These are phyloP conservation scores for Mesoligia furuncula DNA, from an alignment of 2,888 invertebrate species.

Conservation along the genomic window DNA sequence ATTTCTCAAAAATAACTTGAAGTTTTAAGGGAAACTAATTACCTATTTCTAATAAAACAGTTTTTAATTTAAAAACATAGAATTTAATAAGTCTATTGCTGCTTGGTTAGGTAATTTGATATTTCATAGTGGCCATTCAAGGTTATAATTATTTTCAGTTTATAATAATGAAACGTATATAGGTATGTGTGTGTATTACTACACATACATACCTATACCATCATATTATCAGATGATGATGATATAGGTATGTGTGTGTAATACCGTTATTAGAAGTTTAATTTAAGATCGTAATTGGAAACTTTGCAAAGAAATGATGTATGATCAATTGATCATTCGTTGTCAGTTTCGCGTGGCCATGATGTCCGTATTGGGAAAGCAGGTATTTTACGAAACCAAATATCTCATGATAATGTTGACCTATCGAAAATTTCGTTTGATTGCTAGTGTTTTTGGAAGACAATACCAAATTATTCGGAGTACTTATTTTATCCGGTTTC, in stretches of 20 bases:
- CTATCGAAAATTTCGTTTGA: neutral
- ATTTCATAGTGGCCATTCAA: neutral
- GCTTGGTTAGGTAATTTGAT: neutral
- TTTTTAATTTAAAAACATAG: neutral
- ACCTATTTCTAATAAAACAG: neutral
- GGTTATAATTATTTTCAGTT: neutral
- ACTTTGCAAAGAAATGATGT: conserved; percentile 25
- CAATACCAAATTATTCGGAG: neutral
- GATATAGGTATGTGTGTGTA: neutral
- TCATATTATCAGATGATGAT: too few species aligned
- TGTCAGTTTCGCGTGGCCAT: conserved; percentile 2
- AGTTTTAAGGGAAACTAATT: neutral
- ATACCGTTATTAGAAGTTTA: neutral
- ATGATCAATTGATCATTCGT: conserved; percentile 8
- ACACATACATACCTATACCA: too few species aligned
- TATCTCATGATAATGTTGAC: neutral
- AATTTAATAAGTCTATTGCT: neutral
- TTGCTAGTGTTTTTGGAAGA: neutral
- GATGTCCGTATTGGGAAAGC: neutral
- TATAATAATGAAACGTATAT: neutral
- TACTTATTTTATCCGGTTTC: neutral
- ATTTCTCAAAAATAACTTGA: neutral
- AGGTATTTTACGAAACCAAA: conserved; percentile 5
- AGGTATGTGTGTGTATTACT: neutral
- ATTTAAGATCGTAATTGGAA: conserved; percentile 1